Evolutionary conservation across 2,113 vertebrate genomes (phyloP).

Genomic region (Notarius lentiginosus): DNA sequence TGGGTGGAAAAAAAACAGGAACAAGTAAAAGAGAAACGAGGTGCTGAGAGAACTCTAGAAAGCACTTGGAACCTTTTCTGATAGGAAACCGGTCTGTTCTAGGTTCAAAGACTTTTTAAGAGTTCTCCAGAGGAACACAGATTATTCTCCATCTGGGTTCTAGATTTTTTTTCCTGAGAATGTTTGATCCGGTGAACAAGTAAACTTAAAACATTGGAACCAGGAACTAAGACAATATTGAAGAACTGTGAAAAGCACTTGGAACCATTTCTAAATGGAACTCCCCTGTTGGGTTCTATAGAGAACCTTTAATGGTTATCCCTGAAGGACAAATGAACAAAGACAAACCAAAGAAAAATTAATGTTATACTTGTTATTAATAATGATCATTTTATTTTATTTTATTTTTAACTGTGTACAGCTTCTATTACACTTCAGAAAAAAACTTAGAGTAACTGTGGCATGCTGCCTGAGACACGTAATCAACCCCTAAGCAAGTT

Average conservation of each 20-base stretch:
- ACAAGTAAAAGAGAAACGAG: background rate
- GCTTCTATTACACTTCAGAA: background rate
- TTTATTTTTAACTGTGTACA: background rate
- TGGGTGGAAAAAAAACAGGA: background rate
- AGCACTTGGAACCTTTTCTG: background rate
- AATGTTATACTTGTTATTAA: background rate
- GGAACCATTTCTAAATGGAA: background rate
- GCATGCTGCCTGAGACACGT: background rate
- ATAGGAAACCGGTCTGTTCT: background rate
- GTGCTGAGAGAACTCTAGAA: background rate
- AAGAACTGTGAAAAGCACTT: background rate
- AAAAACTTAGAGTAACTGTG: background rate
- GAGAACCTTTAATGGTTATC: background rate
- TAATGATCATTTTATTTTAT: background rate
- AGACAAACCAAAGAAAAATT: background rate
- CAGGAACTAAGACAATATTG: background rate
- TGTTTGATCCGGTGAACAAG: background rate
- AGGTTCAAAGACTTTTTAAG: background rate
- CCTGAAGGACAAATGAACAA: background rate
- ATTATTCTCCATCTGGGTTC: background rate
- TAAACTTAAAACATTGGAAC: background rate
- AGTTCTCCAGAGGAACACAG: background rate
- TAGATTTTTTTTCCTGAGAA: background rate
- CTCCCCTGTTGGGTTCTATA: background rate
- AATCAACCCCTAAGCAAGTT: constrained; percentile 16